These are phyloP conservation scores for Otocyon megalotis DNA, from an alignment of 2,113 vertebrate genomes.

Conservation along the genomic window DNA sequence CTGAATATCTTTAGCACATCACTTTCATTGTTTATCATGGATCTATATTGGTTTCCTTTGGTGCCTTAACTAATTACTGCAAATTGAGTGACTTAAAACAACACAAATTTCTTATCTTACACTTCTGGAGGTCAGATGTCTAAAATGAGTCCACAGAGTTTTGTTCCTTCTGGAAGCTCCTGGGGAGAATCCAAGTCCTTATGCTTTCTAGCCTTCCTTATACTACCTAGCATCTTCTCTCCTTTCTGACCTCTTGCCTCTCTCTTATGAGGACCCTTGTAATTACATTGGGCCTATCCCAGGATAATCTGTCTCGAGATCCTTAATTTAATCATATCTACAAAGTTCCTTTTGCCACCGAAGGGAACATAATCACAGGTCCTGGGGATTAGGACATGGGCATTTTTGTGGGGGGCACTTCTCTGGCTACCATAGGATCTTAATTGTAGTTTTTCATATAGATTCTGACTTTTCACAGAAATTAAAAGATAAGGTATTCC, in stretches of 20 bases:
- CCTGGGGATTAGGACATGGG: neutral
- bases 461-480: slow-evolving; percentile 52
- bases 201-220: neutral
- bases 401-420: neutral
- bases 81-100: slow-evolving; percentile 22
- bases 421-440: neutral
- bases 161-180: neutral
- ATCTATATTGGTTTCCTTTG: slow-evolving; percentile 1
- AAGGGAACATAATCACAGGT: neutral
- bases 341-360: neutral
- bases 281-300: neutral
- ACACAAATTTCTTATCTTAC: slow-evolving; percentile 18
- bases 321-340: neutral
- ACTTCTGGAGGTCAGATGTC: neutral
- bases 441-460: neutral
- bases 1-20: slow-evolving; percentile 46
- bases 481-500: neutral
- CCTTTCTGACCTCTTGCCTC: neutral
- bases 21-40: slow-evolving; percentile 54
- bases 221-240: neutral
- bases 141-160: neutral
- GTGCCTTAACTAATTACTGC: slow-evolving; percentile 30
- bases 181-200: slow-evolving; percentile 6
- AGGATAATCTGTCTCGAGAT: neutral
- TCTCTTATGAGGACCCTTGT: neutral